Evolutionary conservation across 1,140 invertebrate species (phyloP), one percentile per base, ranked within the genome.

Genomic region (Amphibalanus amphitrite): DNA sequence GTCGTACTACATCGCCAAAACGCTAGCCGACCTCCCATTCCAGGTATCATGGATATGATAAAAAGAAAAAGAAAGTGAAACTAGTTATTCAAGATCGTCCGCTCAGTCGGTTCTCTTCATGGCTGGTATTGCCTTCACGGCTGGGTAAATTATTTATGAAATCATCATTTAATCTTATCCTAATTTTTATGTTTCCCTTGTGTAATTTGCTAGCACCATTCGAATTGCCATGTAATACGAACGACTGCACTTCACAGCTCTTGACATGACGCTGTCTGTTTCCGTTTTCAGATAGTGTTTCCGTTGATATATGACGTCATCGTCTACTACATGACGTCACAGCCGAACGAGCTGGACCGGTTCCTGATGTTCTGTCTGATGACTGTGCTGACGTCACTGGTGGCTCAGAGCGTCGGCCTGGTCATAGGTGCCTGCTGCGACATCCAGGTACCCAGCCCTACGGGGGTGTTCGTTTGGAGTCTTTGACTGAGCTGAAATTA

Each of bases 1-100:
- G 80, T 88, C 93, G 0, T 98, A 95, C 82, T 98, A 97, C 80
- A 86, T 97, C 77, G 93, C 94, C 29, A 94, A 95, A 82, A 96
- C 93, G 25, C 83, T 97, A 79, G 92, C 93, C 20, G 95, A 97
- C 80, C 84, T 97, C 81, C 94, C 94, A 71, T 95, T 97, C 82
- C 93, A 96, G 86, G 92, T 95, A 82, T 82, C 74, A 69, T 78
- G n/a, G n/a, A n/a, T 59, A 38, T 38, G 33, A 38, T 38, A 38
- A 6, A 38, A 38, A 6, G 15, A 38, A 38, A 6, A 38, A 38
- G 15, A 38, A 6, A 38, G 4, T 38, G 15, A 13, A 13, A 3
- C 1, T 59, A 23, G 17, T 3, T 13, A 13, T 59, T 1, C 10
- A 59, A 59, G 10, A 13, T 59, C n/a, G n/a, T n/a, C n/a, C n/a